phyloP scores from a whole-genome alignment of 2,113 vertebrate genomes.

The Cnemophilus loriae region DNA sequence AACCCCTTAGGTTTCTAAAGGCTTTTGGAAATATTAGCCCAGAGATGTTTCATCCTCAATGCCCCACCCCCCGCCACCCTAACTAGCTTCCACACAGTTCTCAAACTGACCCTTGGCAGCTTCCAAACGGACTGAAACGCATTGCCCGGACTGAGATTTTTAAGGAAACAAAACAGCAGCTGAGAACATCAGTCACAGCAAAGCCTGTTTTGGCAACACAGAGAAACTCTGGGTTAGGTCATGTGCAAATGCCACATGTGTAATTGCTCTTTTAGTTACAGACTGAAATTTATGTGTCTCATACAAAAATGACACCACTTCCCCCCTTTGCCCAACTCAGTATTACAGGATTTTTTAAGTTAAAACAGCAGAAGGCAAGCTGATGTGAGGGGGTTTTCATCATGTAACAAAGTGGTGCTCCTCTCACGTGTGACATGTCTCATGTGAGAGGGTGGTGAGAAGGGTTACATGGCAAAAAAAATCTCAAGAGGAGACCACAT shows the following conservation, averaged over 20 bases:
- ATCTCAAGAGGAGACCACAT: neutral
- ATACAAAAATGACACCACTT: neutral
- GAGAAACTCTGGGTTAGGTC: neutral
- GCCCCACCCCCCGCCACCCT: fast-evolving
- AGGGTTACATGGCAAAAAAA: neutral
- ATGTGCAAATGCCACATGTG: neutral
- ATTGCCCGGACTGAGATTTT: neutral
- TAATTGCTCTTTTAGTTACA: neutral
- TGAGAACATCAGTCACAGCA: conserved; percentile 42
- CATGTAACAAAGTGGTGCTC: neutral
- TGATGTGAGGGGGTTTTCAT: neutral
- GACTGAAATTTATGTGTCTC: neutral
- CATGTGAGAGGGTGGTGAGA: neutral
- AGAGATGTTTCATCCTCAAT: neutral
- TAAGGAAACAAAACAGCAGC: conserved; percentile 43
- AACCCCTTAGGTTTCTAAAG: neutral
- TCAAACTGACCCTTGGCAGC: neutral
- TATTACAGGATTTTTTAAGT: neutral
- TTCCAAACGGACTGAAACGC: neutral
- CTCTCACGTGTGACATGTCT: neutral
- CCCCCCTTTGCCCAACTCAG: neutral
- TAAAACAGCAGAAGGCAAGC: neutral
- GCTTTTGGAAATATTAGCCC: neutral
- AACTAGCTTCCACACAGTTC: neutral
- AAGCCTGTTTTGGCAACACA: conserved; percentile 11